Base-by-base conservation (phyloP, 1,140 invertebrate genomes). In the Arion vulgaris region DNA sequence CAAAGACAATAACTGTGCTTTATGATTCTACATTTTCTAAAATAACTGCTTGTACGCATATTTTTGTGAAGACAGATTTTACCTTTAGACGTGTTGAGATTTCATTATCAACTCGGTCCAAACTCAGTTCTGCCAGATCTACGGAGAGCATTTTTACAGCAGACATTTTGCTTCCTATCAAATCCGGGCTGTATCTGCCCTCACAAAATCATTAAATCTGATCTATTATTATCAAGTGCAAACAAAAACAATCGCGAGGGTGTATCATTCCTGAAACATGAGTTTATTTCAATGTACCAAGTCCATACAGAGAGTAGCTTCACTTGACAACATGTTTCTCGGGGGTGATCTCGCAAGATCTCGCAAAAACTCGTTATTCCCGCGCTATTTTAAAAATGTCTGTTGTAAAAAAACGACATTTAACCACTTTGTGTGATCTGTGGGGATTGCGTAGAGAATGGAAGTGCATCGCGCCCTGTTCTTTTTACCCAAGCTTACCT, bases 281-380 rank as follows among this genome's bases (percentile, higher is more conserved):
- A 41, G 39, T 23, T 13, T 51, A 1, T 19, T 26, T 11, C 74
- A 23, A 2, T 51, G 26, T 34, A 26, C 15, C n/a, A 7, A 38
- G 49, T 32, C 74, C 77, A 62, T 79, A 41, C 51, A 79, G 69
- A 75, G 62, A 81, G 78, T 84, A 66, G 83, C 83, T 84, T 84
- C 83, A 76, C 83, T 84, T 84, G 83, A 84, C 83, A 84, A 81
- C 57, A 84, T 84, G 83, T 84, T 84, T 84, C 83, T 84, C 80
- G 66, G 79, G 74, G 2, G 4, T 76, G 57, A 71, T 84, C 83
- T 38, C 83, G 83, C 73, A 68, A 84, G 73, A 73, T 81, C 69
- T 38, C 83, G 83, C 73, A 51, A 72, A 26, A 71, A 81, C 79
- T 81, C 83, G 79, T 9, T 17, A 45, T 39, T 76, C 74, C 45